These are phyloP conservation scores for Ciconia nigra DNA, from an alignment of 2,797 vertebrate genomes.

Conservation along the genomic window DNA sequence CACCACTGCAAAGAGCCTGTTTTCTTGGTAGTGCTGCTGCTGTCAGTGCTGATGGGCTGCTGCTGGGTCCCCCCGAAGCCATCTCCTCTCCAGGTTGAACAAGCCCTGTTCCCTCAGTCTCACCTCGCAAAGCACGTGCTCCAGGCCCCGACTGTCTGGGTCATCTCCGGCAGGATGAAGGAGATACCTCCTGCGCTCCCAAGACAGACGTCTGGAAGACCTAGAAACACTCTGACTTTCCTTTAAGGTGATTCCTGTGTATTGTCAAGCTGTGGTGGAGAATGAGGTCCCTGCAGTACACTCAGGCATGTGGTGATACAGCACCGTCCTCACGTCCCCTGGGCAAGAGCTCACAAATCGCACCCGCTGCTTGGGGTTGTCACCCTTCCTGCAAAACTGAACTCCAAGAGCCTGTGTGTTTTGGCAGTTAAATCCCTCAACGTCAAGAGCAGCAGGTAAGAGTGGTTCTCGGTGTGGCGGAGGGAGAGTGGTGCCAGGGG, in stretches of 20 bases:
- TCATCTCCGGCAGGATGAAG: not conserved
- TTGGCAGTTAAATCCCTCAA: not conserved
- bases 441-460: not conserved
- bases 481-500: fast-evolving
- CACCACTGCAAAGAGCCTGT: not conserved
- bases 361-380: too few relatives aligned
- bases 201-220: not conserved
- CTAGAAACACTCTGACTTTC: not conserved
- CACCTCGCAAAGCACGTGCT: not conserved
- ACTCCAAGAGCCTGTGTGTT: not conserved
- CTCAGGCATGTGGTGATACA: not conserved
- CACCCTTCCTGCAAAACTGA: not conserved
- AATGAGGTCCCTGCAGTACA: not conserved
- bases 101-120: not conserved
- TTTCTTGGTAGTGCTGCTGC: not conserved
- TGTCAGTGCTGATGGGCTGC: not conserved
- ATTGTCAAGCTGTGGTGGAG: not conserved
- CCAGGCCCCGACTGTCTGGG: not conserved
- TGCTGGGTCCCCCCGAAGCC: not conserved
- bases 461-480: fast-evolving
- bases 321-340: not conserved
- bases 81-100: not conserved
- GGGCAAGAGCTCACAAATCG: not conserved
- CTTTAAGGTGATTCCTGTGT: not conserved
- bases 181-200: not conserved